Evolutionary conservation across 2,888 invertebrate genomes (phyloP).

Genomic region (Trachelus troglodyta): DNA sequence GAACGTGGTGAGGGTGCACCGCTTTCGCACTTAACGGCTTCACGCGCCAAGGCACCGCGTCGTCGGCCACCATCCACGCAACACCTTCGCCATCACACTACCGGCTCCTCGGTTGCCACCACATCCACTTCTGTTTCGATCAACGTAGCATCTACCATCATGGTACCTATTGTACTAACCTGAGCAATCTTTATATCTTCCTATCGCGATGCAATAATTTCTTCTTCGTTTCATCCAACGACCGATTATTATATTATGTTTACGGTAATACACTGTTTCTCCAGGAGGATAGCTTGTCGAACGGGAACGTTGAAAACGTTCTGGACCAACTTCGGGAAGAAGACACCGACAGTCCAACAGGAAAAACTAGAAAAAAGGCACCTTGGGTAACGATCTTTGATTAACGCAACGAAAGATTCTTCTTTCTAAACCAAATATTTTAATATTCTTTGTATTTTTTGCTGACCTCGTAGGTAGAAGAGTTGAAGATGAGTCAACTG

Average conservation of each 20-base stretch:
- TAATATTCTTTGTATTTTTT: slow-evolving; percentile 1
- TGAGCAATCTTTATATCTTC: not conserved
- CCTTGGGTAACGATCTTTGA: slow-evolving; percentile 54
- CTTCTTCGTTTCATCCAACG: not conserved
- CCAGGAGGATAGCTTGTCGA: slow-evolving; percentile 59
- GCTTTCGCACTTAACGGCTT: slow-evolving; percentile 68
- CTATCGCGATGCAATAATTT: not conserved
- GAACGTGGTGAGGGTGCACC: slow-evolving; percentile 65
- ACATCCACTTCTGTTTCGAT: slow-evolving; percentile 26
- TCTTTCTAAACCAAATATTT: slow-evolving; percentile 3
- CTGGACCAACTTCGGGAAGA: slow-evolving; percentile 53
- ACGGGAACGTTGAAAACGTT: slow-evolving; percentile 56
- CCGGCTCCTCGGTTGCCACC: slow-evolving; percentile 32
- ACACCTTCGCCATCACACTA: slow-evolving; percentile 50
- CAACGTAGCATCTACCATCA: not conserved
- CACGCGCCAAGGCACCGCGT: slow-evolving; percentile 74
- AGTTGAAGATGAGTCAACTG: slow-evolving; percentile 59
- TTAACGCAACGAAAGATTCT: not conserved
- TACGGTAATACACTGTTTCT: not conserved
- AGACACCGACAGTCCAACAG: slow-evolving; percentile 49
- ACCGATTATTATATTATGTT: slow-evolving; percentile 10
- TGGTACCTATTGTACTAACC: not conserved
- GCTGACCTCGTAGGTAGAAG: slow-evolving; percentile 50
- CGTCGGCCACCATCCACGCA: slow-evolving; percentile 72
- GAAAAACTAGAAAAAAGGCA: slow-evolving; percentile 54